Conservation (phyloP, 92 coral and sea anemone genomes). For the Parazoanthus swiftii region DNA sequence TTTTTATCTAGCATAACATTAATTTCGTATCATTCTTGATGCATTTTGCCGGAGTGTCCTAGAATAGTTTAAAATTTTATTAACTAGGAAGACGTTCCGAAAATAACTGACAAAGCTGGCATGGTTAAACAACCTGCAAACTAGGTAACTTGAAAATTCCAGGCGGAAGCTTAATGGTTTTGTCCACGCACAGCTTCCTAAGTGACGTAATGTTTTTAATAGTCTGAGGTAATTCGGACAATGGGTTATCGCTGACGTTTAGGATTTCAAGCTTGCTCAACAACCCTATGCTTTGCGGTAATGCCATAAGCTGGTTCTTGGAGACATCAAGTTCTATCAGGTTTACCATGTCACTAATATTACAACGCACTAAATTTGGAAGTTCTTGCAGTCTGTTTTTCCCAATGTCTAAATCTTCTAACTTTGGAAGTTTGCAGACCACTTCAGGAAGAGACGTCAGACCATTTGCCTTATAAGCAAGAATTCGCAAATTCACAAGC, state of each 20-base stretch:
- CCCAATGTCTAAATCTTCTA: constrained; percentile 62
- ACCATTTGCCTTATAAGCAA: constrained; percentile 56
- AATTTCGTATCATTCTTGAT: too few relatives aligned
- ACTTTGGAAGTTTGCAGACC: constrained; percentile 66
- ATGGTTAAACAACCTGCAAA: constrained; percentile 57
- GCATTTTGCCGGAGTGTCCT: too few relatives aligned
- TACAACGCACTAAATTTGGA: constrained; percentile 63
- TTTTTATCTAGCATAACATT: too few relatives aligned
- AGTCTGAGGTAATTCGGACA: constrained; percentile 55
- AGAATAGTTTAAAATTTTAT: background rate
- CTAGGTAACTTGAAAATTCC: constrained; percentile 65
- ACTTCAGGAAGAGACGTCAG: constrained; percentile 66
- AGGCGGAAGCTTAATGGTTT: constrained; percentile 60
- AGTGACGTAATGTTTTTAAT: constrained; percentile 58
- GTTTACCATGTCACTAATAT: constrained; percentile 63
- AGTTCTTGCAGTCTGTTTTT: constrained; percentile 58
- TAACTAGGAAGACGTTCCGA: background rate
- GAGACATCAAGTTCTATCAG: constrained; percentile 68
- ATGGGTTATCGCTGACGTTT: constrained; percentile 61
- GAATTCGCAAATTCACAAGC: constrained; percentile 50
- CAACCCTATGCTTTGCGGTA: constrained; percentile 63
- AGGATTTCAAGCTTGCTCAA: constrained; percentile 54
- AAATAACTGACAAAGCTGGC: background rate
- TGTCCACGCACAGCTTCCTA: constrained; percentile 66
- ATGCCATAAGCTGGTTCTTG: constrained; percentile 50